phyloP scores from a whole-genome alignment of 2,888 invertebrate genomes.

The Heliconius erato region DNA sequence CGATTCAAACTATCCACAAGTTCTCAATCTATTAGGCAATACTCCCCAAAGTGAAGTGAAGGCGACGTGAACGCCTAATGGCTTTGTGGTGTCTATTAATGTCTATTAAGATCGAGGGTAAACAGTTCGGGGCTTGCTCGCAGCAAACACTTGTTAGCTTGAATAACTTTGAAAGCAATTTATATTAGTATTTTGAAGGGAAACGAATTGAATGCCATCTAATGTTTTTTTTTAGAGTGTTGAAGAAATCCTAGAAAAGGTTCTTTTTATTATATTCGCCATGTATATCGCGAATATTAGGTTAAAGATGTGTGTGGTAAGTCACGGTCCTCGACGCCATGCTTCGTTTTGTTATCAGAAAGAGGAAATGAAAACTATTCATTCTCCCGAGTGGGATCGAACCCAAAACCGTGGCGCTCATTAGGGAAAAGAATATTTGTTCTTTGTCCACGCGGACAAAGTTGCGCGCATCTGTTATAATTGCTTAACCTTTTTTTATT shows the following conservation, averaged over 20 bases:
- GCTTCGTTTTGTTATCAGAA: not conserved
- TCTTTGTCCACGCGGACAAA: no score
- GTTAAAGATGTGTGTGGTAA: not conserved
- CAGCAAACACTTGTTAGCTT: conserved; percentile 33
- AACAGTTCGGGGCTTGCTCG: conserved; percentile 35
- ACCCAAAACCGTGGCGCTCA: not conserved
- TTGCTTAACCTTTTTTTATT: no score
- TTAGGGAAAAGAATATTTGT: no score
- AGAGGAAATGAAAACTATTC: not conserved
- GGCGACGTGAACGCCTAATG: conserved; percentile 44
- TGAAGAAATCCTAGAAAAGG: not conserved
- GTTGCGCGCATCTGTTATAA: no score
- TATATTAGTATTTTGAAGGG: not conserved
- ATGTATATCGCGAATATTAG: not conserved
- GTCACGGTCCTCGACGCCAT: not conserved
- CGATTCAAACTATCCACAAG: conserved; percentile 9
- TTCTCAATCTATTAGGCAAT: conserved; percentile 29
- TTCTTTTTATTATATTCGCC: not conserved
- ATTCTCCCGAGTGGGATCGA: not conserved
- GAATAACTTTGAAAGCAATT: not conserved
- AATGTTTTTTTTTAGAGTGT: not conserved
- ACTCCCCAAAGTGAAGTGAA: conserved; percentile 15
- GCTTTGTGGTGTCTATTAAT: conserved; percentile 50
- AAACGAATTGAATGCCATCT: not conserved
- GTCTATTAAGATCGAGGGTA: conserved; percentile 32